Conservation (phyloP, 2,113 vertebrate genomes). For the Carlito syrichta region DNA sequence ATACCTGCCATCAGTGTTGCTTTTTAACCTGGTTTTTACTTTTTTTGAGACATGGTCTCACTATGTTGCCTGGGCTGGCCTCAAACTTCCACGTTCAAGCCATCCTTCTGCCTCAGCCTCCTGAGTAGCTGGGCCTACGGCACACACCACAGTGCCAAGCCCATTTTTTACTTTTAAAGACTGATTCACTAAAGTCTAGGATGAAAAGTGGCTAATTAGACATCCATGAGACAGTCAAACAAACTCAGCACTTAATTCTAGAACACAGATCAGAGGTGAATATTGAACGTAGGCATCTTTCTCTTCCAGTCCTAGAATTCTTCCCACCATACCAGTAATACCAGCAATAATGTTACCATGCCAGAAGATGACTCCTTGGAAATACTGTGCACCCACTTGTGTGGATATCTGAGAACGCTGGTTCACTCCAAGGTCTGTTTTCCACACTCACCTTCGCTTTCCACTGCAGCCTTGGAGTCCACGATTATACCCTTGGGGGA, state of each 20-base stretch:
- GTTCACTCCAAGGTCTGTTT: constrained; percentile 69
- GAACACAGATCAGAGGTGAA: constrained; percentile 92
- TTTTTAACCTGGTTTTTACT: constrained; percentile 88
- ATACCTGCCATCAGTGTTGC: constrained; percentile 94
- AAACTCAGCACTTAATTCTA: constrained; percentile 93
- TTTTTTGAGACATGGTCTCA: not conserved
- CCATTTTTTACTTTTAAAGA: constrained; percentile 89
- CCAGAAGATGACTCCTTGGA: constrained; percentile 94
- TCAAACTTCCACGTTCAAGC: not conserved
- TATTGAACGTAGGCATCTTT: constrained; percentile 93
- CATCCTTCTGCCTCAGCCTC: not conserved
- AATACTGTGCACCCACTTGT: constrained; percentile 92
- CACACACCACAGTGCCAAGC: not conserved
- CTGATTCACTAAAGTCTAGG: constrained; percentile 92
- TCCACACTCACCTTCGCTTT: not conserved
- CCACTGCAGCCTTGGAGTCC: constrained; percentile 88
- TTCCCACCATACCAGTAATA: constrained; percentile 89
- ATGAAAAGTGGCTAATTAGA: constrained; percentile 92
- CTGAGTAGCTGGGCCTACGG: not conserved
- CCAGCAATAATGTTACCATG: constrained; percentile 90
- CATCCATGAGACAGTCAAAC: constrained; percentile 90
- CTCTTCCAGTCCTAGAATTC: constrained; percentile 86
- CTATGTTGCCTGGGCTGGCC: not conserved
- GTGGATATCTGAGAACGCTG: constrained; percentile 84
- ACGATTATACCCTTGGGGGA: constrained; percentile 88